Evolutionary conservation across 2,113 vertebrate genomes (phyloP).

Genomic region (Nibea coibor): DNA sequence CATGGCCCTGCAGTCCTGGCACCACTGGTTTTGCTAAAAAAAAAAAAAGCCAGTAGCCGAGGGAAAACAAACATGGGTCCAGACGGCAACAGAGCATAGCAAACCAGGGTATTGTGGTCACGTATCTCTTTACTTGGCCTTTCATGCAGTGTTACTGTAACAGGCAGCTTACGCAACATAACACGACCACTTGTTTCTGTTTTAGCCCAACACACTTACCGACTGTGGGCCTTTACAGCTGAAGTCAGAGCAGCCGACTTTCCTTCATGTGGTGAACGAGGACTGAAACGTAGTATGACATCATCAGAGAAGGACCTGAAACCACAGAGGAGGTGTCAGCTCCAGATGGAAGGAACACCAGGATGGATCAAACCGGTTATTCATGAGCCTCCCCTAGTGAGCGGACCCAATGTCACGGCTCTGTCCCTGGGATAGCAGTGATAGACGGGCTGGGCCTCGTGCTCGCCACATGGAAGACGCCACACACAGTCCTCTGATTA

Average conservation of each 20-base stretch:
- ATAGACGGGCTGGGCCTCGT: constrained; percentile 45
- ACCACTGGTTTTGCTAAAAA: constrained; percentile 15
- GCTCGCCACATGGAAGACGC: constrained; percentile 45
- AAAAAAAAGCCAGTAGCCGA: background rate
- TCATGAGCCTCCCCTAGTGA: constrained; percentile 45
- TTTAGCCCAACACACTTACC: constrained; percentile 38
- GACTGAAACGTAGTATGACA: constrained; percentile 60
- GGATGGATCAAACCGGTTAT: constrained; percentile 74
- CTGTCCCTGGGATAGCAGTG: constrained; percentile 34
- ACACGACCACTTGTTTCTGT: constrained; percentile 57
- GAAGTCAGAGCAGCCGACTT: constrained; percentile 49
- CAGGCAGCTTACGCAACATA: constrained; percentile 40
- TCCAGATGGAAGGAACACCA: constrained; percentile 74
- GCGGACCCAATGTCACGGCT: constrained; percentile 35
- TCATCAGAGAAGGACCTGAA: constrained; percentile 67
- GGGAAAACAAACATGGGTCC: constrained; percentile 41
- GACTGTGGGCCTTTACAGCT: constrained; percentile 30
- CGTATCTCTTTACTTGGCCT: constrained; percentile 39
- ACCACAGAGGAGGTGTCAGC: constrained; percentile 57
- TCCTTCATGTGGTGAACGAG: constrained; percentile 66
- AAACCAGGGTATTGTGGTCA: constrained; percentile 54
- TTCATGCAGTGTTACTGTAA: constrained; percentile 47
- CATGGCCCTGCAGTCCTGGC: background rate
- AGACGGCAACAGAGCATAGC: constrained; percentile 40
- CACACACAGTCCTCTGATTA: constrained; percentile 13